A percentile compares a stretch with the other conserved stretches of the same genome.
Conservation (phyloP, 2,113 vertebrate species). For the Hucho hucho region DNA sequence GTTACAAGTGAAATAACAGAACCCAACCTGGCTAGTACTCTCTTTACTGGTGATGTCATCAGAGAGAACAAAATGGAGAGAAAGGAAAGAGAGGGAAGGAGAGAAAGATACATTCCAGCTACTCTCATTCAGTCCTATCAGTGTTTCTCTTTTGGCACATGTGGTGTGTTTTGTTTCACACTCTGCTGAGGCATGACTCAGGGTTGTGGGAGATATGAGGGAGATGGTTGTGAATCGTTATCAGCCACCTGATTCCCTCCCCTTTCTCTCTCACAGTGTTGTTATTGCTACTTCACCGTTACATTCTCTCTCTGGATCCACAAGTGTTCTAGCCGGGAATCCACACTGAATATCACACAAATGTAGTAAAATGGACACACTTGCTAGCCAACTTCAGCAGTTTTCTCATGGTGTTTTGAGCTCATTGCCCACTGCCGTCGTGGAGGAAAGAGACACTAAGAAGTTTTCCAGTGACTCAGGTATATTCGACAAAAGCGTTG, state of each 20-base stretch:
- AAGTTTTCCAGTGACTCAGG: too few relatives aligned
- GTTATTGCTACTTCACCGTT: neutral
- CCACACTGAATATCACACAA: too few relatives aligned
- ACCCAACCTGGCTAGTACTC: constrained; percentile 15
- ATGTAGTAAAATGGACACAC: too few relatives aligned
- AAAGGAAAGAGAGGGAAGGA: neutral
- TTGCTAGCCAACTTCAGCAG: too few relatives aligned
- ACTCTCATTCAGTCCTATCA: neutral
- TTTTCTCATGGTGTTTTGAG: too few relatives aligned
- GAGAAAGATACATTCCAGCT: neutral
- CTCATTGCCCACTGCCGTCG: too few relatives aligned
- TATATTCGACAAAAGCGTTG: too few relatives aligned
- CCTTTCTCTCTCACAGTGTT: neutral
- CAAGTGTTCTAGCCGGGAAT: neutral
- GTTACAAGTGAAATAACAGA: too few relatives aligned
- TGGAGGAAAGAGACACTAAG: too few relatives aligned
- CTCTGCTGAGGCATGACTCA: neutral
- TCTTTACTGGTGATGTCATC: neutral
- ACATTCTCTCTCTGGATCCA: neutral
- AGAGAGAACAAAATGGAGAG: neutral
- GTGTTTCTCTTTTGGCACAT: neutral
- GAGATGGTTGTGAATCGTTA: neutral
- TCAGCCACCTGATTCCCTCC: constrained; percentile 26
- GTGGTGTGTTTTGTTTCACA: constrained; percentile 23
- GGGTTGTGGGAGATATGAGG: constrained; percentile 3